phyloP scores from a whole-genome alignment of 2,888 invertebrate genomes.

The Ochropleura plecta region DNA sequence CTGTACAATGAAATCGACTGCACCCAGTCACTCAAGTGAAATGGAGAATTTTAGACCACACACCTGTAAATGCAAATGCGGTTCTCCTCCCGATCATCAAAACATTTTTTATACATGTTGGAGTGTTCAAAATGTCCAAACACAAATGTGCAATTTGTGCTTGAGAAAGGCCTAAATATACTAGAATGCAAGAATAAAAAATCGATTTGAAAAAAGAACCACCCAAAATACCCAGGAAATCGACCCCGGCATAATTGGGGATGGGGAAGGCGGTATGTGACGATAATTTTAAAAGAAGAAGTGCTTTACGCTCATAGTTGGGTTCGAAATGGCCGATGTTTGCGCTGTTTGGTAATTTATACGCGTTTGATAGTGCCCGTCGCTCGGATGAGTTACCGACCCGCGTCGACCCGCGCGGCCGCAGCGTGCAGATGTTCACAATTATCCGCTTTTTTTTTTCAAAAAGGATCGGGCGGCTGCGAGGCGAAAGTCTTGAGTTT shows the following conservation, averaged over 20 bases:
- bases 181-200: too few species aligned
- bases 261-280: too few species aligned
- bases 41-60: neutral
- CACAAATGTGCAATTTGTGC: neutral
- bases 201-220: too few species aligned
- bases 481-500: conserved; percentile 69
- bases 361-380: conserved; percentile 68
- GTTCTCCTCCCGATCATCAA: neutral
- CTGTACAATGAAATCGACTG: neutral
- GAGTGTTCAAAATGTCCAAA: neutral
- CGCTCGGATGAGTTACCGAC: conserved; percentile 72
- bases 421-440: conserved; percentile 83
- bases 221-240: too few species aligned
- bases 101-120: neutral
- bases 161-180: too few species aligned
- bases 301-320: neutral
- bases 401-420: conserved; percentile 56
- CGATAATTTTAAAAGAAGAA: neutral
- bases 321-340: conserved; percentile 32
- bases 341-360: conserved; percentile 74
- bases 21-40: neutral
- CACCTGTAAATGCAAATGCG: neutral
- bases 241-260: too few species aligned
- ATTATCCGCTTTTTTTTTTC: conserved; percentile 77
- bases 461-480: conserved; percentile 67